A percentile compares a stretch with the other conserved stretches of the same genome.
phyloP scores from a whole-genome alignment of 2,113 vertebrate genomes.

The Synodontis membranacea region DNA sequence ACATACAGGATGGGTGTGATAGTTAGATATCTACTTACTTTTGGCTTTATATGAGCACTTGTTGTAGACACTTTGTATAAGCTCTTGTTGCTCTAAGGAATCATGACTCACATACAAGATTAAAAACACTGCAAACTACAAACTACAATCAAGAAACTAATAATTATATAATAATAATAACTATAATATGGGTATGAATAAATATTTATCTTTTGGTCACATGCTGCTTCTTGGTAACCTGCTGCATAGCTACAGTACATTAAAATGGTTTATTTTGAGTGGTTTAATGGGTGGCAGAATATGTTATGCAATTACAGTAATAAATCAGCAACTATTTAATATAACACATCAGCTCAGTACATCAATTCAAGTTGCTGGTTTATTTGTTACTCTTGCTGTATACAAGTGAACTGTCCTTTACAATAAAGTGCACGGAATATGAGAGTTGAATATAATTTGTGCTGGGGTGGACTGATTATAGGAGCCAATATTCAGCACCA shows the following conservation, averaged over 20 bases:
- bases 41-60: too few species aligned
- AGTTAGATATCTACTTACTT: background rate
- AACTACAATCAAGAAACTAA: background rate
- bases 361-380: background rate
- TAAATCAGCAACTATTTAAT: background rate
- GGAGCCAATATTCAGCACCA: too few species aligned
- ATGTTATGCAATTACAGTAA: background rate
- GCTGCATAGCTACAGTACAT: background rate
- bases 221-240: background rate
- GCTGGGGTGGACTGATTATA: too few species aligned
- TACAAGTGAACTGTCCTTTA: background rate
- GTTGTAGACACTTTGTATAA: too few species aligned
- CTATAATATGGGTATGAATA: background rate
- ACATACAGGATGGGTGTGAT: background rate
- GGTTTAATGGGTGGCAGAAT: background rate
- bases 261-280: background rate
- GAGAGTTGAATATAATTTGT: too few species aligned
- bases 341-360: background rate
- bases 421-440: background rate
- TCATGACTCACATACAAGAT: background rate
- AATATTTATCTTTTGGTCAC: background rate
- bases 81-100: background rate
- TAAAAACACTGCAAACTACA: background rate
- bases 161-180: too few species aligned
- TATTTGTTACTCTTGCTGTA: background rate